A percentile compares a stretch with the other conserved stretches of the same genome.
These are phyloP conservation scores for Papilio polyxenes DNA, from an alignment of 1,140 invertebrate species.

Conservation along the genomic window DNA sequence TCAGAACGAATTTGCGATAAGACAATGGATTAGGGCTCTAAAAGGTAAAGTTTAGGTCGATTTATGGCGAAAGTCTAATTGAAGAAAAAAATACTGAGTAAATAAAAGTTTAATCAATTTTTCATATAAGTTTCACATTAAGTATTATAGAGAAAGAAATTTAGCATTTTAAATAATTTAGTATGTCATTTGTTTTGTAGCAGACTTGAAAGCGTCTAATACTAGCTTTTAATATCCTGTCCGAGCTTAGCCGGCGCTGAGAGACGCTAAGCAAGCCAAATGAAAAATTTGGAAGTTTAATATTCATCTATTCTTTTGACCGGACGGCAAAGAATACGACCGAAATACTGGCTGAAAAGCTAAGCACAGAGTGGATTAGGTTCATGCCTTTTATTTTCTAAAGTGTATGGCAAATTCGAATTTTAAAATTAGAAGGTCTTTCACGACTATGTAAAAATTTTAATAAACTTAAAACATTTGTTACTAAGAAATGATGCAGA, in stretches of 20 bases:
- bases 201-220: conserved; percentile 7
- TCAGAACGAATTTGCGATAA: not conserved
- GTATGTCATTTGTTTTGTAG: not conserved
- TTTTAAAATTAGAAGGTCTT: not conserved
- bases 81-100: too few species aligned
- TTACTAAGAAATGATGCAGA: not conserved
- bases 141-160: not conserved
- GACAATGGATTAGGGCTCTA: not conserved
- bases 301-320: conserved; percentile 29
- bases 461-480: not conserved
- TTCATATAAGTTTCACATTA: not conserved
- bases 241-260: conserved; percentile 6
- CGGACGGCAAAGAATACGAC: conserved; percentile 23
- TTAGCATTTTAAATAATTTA: not conserved
- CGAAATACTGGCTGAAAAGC: conserved; percentile 15
- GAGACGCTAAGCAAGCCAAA: conserved; percentile 26
- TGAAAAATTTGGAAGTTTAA: conserved; percentile 34
- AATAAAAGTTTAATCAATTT: not conserved
- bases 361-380: conserved; percentile 16
- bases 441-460: not conserved
- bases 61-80: too few species aligned
- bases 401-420: not conserved
- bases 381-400: conserved; percentile 7
- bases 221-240: conserved; percentile 4
- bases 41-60: too few species aligned